Evolutionary conservation across 1,140 invertebrate species (phyloP).

Genomic region (Maniola jurtina): DNA sequence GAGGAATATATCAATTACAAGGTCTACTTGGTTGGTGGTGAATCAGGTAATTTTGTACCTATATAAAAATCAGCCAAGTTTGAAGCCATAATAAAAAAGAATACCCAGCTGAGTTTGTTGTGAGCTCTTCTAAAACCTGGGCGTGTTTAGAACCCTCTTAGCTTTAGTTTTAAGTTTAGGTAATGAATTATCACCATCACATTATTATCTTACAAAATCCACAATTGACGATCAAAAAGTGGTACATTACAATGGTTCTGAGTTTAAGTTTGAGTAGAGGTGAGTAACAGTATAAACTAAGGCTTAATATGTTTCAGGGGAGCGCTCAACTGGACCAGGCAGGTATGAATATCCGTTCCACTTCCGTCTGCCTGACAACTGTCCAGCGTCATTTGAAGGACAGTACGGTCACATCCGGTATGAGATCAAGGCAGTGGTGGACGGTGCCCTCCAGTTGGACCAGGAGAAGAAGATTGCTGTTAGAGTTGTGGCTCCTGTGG

Average conservation of each 20-base stretch:
- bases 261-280: too few relatives aligned
- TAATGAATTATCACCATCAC: too few relatives aligned
- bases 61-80: too few relatives aligned
- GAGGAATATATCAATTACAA: conserved; percentile 80
- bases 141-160: too few relatives aligned
- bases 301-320: conserved; percentile 57
- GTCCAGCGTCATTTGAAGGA: conserved; percentile 90
- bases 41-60: conserved; percentile 52
- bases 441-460: conserved; percentile 92
- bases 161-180: too few relatives aligned
- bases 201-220: too few relatives aligned
- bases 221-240: too few relatives aligned
- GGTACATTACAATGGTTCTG: too few relatives aligned
- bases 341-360: conserved; percentile 83
- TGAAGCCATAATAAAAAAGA: too few relatives aligned
- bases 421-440: conserved; percentile 87
- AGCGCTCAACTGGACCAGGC: conserved; percentile 81
- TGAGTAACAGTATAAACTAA: too few relatives aligned
- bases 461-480: conserved; percentile 88
- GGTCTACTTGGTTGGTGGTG: conserved; percentile 48
- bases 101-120: too few relatives aligned
- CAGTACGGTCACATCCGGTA: conserved; percentile 88
- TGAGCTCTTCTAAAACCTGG: too few relatives aligned
- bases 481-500: conserved; percentile 87
- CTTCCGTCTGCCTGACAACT: conserved; percentile 80